Conservation (phyloP, 2,888 invertebrate genomes). For the Stenotaenia linearis region DNA sequence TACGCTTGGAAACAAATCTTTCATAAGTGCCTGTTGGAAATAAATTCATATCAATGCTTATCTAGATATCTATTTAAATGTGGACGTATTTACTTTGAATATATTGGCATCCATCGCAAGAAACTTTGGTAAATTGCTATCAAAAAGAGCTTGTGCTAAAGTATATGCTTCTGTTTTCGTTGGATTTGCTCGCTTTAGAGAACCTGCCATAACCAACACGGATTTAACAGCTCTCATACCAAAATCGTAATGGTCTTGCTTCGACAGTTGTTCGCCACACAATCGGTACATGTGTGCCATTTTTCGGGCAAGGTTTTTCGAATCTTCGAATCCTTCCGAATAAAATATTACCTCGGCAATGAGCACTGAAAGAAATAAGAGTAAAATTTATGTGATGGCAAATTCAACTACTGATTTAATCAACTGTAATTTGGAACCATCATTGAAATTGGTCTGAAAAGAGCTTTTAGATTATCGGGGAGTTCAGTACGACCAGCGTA, state of each 20-base stretch:
- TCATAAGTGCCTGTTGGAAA: conserved; percentile 63
- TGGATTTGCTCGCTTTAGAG: conserved; percentile 75
- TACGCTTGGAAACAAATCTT: conserved; percentile 83
- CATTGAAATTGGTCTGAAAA: conserved; percentile 82
- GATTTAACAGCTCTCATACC: conserved; percentile 64
- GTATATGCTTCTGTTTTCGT: conserved; percentile 73
- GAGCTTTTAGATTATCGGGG: conserved; percentile 79
- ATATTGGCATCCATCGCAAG: conserved; percentile 74
- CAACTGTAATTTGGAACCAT: conserved; percentile 87
- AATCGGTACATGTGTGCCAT: conserved; percentile 91
- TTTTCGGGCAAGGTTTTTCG: conserved; percentile 77
- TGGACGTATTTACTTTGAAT: conserved; percentile 56
- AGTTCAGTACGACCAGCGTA: conserved; percentile 83
- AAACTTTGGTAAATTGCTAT: conserved; percentile 87
- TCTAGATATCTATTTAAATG: not conserved
- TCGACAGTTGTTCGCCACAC: conserved; percentile 83
- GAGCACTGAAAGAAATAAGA: conserved; percentile 54
- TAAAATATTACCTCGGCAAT: conserved; percentile 90
- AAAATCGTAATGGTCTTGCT: conserved; percentile 86
- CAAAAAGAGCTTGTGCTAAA: conserved; percentile 74
- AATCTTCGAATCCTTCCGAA: conserved; percentile 86
- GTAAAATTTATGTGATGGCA: not conserved
- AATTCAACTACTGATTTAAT: too few species aligned
- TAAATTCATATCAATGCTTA: not conserved
- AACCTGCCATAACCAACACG: conserved; percentile 87